Base-by-base conservation (phyloP, 2,888 invertebrate genomes). In the Phalera bucephala region DNA sequence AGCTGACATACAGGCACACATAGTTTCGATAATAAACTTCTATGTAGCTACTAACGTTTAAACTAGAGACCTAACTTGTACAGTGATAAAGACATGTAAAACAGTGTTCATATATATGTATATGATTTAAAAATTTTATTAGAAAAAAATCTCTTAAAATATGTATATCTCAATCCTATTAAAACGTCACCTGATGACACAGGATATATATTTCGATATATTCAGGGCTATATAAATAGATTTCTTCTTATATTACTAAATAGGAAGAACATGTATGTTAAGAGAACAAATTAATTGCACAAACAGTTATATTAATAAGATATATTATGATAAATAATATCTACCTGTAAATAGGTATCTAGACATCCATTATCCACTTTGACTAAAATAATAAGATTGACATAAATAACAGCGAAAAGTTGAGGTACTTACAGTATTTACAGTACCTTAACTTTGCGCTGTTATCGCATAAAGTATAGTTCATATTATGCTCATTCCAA, bases 71-170 rank as follows among this genome's bases (percentile, higher is more conserved):
- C 67, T 81, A 72, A 75, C 68, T 80, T 72, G 74, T 79, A 77
- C 71, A 81, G 76, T 78, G 72, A 81, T 78, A 84, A 75, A 79
- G 68, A 85, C 81, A 83, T 73, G 71, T 84, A 82, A 81, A 82
- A 81, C 75, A 70, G 75, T 83, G 72, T 80, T 78, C 71, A 55
- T 64, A 64, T 58, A 70, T 71, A 68, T 70, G 63, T 68, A 72
- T 78, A 71, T 76, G 74, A 71, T 76, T 75, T 81, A 81, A 81
- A 82, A 81, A 74, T 72, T 76, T 57, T 68, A 81, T 78, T 77
- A 74, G 83, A 88, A 85, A 87, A 85, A 88, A 80, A 84, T 87
- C 80, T 89, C 86, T 81, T 87, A 89, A 88, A 89, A 88, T 87
- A 29, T 29, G 29, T 29, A 88, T 85, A 86, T 85, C 80, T 87